Base-by-base conservation (phyloP, 2,797 vertebrate genomes). In the Hybognathus amarus region DNA sequence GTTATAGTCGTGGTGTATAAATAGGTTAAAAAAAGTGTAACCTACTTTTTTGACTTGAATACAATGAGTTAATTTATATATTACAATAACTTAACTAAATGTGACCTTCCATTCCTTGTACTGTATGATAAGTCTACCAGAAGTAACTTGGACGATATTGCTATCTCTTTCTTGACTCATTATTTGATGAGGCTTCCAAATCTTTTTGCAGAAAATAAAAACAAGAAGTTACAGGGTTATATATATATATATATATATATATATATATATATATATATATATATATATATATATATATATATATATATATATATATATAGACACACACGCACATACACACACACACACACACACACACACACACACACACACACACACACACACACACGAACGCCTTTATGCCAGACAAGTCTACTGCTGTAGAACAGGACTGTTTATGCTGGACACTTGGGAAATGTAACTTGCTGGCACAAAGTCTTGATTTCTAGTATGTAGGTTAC, bases 401-500 rank as follows among this genome's bases (percentile, higher is more conserved):
- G 50, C 22, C 24, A 30, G 13, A 63, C 12, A 30, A 30, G 13
- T 30, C 61, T 61, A 27, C n/a, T 15, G n/a, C 33, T 69, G 63
- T 24, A 13, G 45, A 68, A 79, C 33, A 27, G 10, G 22, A 68
- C 10, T 67, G 68, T 80, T 47, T 52, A 45, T 17, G 54, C 10
- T 67, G 54, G 71, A 63, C 52, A 45, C 36, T 69, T 54, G 18
- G 18, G 50, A 56, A 78, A 47, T 67, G 42, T 33, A 66, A 66
- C 64, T 54, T 54, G 47, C 54, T 79, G 40, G 11, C 27, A n/a
- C 42, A 52, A 50, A 52, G 18, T 52, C 33, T 79, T 11, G n/a
- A 59, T 70, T 56, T 66, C 27, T 52, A 68, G 24, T 36, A 77
- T 68, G 20, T 77, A 40, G 47, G 50, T 42, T 79, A 77, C 18